Evolutionary conservation across 2,797 vertebrate genomes (phyloP), one percentile per base, ranked within the genome.

Genomic region (Steatocranus sp.): DNA sequence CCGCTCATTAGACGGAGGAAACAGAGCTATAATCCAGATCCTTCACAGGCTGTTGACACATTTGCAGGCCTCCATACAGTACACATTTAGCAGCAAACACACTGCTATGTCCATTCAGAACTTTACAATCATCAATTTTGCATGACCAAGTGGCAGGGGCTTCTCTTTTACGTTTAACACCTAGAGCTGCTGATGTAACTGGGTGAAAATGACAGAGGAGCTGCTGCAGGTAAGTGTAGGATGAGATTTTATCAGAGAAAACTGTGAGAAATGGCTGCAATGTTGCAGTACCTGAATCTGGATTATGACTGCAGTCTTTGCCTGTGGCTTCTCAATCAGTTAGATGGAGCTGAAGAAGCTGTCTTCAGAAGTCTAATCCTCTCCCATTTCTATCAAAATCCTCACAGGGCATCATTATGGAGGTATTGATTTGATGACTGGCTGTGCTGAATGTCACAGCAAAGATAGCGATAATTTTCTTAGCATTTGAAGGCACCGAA

Each of bases 101-200:
- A 36, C 34, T 36, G 68, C 27, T 83, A 36, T 82, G 48, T 58
- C 75, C 61, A 82, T 87, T 85, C 49, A 83, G 87, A 91, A 84
- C 78, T 86, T 91, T 87, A 83, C 43, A 58, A 81, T 91, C 86
- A 91, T 92, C 88, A 86, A 89, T 90, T 83, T 88, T 91, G 79
- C 85, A 92, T 77, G 88, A 82, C 83, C 86, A 81, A 86, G 85
- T 87, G 78, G 90, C 85, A 87, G 80, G 43, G 80, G 80, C 70
- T 46, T 82, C 78, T 79, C 80, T 86, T 84, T 91, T 79, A 86
- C 75, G 75, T 86, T 84, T 85, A 78, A 81, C 85, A 75, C 87
- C 74, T 41, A 18, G 56, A 83, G 83, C 56, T 79, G 90, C 88
- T 94, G 93, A 93, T 92, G 94, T 91, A 94, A 93, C 88, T 5